Evolutionary conservation across 2,888 invertebrate genomes (phyloP), one percentile per base, ranked within the genome.

Genomic region (Carabus problematicus): DNA sequence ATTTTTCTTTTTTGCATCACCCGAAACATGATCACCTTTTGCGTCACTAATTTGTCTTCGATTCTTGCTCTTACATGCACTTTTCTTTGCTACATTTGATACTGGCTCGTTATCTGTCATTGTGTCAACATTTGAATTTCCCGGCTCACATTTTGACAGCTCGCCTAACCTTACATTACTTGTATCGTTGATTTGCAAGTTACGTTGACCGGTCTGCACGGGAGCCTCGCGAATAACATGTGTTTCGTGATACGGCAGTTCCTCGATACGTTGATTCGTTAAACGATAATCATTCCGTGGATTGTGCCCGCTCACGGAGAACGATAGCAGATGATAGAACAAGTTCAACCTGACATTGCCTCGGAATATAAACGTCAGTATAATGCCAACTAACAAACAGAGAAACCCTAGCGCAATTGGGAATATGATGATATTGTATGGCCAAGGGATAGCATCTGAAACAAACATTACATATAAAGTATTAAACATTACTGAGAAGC

Each of bases 321-420:
- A 64, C 16, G 67, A 60, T 12, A 72, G 61, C 39, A 72, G 43
- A 59, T 71, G 72, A n/a, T n/a, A n/a, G 12, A 72, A 70, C n/a
- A 71, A 52, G 40, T 67, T 70, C 1, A 72, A 39, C 59, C 66
- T 70, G 11, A 72, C 60, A 18, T 12, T 12, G 19, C 59, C 43
- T 9, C 59, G 43, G 1, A 70, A 54, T 12, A 70, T 55, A 41
- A 67, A 59, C 49, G 70, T 64, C 42, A 72, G 59, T 16, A 70
- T 8, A 14, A 72, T 70, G 9, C 62, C 60, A 2, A 58, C 58
- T 1, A 71, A 18, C 8, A 64, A 8, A 47, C 61, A 64, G 7
- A 60, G 49, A 8, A 56, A 52, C 11, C 71, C 12, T 42, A 72
- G 29, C 54, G 64, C 54, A 12, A 72, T 42, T 1, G 72, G 72